These are phyloP conservation scores for Scaptomyza parva DNA, from an alignment of 2,888 invertebrate species.

Conservation along the genomic window DNA sequence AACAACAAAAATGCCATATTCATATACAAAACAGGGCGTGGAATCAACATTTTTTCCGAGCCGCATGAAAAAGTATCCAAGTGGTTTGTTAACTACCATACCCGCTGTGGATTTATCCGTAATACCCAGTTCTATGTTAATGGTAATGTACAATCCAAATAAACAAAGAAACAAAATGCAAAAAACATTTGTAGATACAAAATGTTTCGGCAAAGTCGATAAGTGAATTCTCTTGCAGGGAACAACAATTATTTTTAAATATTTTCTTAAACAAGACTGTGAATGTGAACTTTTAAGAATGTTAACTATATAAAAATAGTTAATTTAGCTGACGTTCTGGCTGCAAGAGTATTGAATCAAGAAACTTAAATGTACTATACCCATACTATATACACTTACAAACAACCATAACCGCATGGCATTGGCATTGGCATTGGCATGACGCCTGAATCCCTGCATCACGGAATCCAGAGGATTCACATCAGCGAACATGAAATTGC, in stretches of 20 bases:
- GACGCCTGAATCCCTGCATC: slow-evolving; percentile 34
- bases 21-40: slow-evolving; percentile 82
- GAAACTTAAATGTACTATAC: slow-evolving; percentile 8
- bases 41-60: slow-evolving; percentile 84
- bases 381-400: neutral
- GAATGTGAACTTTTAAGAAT: too few species aligned
- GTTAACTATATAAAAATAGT: neutral
- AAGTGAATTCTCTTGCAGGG: slow-evolving; percentile 27
- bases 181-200: slow-evolving; percentile 8
- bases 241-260: too few species aligned
- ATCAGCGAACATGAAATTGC: slow-evolving; percentile 53
- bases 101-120: slow-evolving; percentile 84
- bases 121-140: slow-evolving; percentile 84
- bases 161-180: slow-evolving; percentile 30
- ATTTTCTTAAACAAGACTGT: too few species aligned
- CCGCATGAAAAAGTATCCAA: slow-evolving; percentile 85
- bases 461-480: slow-evolving; percentile 16
- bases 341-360: slow-evolving; percentile 34
- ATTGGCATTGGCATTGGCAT: slow-evolving; percentile 22
- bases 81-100: slow-evolving; percentile 84
- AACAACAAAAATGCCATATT: slow-evolving; percentile 64
- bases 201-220: slow-evolving; percentile 19
- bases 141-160: slow-evolving; percentile 82
- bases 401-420: slow-evolving; percentile 20
- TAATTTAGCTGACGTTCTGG: slow-evolving; percentile 5